Percentiles rank a stretch among this genome's conserved stretches.
phyloP scores from a whole-genome alignment of 1,140 invertebrate genomes.

The Drosophila nasuta region DNA sequence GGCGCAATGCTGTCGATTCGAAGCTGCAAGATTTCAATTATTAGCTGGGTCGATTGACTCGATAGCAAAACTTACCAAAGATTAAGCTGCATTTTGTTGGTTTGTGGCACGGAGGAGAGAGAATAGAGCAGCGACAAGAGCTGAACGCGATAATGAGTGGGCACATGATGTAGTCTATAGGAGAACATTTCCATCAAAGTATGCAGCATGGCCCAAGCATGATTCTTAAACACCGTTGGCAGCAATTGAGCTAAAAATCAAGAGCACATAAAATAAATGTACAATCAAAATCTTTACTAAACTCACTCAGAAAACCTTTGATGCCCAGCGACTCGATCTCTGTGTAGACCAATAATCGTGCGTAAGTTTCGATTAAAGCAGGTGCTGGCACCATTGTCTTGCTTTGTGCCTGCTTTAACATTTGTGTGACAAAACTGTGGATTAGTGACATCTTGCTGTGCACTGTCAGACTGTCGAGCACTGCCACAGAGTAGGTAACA shows the following conservation, averaged over 20 bases:
- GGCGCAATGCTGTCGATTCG: constrained; percentile 95
- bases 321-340: constrained; percentile 99
- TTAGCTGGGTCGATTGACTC: not conserved
- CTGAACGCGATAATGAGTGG: constrained; percentile 97
- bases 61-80: constrained; percentile 87
- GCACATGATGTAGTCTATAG: constrained; percentile 97
- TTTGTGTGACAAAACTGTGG: constrained; percentile 86
- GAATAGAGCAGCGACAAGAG: constrained; percentile 95
- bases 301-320: constrained; percentile 97
- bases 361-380: constrained; percentile 97
- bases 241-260: constrained; percentile 91
- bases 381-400: constrained; percentile 94
- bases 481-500: constrained; percentile 95
- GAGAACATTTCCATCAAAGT: constrained; percentile 98
- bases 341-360: constrained; percentile 95
- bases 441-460: constrained; percentile 99
- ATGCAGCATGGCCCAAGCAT: constrained; percentile 97
- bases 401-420: constrained; percentile 86
- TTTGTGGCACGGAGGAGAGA: constrained; percentile 94
- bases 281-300: not conserved
- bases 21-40: constrained; percentile 87
- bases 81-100: constrained; percentile 97
- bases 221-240: constrained; percentile 95
- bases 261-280: not conserved
- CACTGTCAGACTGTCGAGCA: constrained; percentile 97